Conservation (phyloP, 2,888 invertebrate genomes). For the Ceriagrion tenellum region DNA sequence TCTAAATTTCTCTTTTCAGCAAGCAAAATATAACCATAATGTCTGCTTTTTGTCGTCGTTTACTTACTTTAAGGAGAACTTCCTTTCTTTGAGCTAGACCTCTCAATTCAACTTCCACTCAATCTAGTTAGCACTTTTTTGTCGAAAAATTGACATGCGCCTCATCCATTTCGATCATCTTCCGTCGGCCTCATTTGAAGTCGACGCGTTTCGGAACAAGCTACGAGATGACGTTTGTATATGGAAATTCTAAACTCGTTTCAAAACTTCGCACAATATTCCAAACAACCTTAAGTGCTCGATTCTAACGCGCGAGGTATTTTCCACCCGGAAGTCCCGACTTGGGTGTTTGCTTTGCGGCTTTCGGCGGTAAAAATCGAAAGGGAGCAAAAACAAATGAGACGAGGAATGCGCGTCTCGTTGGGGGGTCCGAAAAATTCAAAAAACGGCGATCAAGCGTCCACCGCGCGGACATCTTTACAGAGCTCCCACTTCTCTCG, state of each 20-base stretch:
- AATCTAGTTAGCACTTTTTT: too few relatives aligned
- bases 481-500: not conserved
- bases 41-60: too few relatives aligned
- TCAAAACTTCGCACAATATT: not conserved
- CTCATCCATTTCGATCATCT: too few relatives aligned
- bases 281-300: not conserved
- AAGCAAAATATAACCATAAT: too few relatives aligned
- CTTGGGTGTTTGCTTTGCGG: not conserved
- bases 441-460: not conserved
- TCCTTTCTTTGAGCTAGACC: too few relatives aligned
- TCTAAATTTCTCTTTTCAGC: too few relatives aligned
- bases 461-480: not conserved
- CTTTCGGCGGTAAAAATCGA: not conserved
- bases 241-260: not conserved
- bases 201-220: not conserved
- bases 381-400: not conserved
- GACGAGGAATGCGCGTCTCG: not conserved
- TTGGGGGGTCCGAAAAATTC: not conserved
- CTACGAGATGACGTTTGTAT: not conserved
- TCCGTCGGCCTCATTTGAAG: too few relatives aligned
- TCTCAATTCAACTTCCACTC: too few relatives aligned
- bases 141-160: too few relatives aligned
- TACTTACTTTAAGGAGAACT: too few relatives aligned
- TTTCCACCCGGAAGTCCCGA: not conserved
- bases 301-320: not conserved